A percentile compares a stretch with the other conserved stretches of the same genome.
Conservation (phyloP, 1,140 invertebrate genomes). For the Halictus rubicundus region DNA sequence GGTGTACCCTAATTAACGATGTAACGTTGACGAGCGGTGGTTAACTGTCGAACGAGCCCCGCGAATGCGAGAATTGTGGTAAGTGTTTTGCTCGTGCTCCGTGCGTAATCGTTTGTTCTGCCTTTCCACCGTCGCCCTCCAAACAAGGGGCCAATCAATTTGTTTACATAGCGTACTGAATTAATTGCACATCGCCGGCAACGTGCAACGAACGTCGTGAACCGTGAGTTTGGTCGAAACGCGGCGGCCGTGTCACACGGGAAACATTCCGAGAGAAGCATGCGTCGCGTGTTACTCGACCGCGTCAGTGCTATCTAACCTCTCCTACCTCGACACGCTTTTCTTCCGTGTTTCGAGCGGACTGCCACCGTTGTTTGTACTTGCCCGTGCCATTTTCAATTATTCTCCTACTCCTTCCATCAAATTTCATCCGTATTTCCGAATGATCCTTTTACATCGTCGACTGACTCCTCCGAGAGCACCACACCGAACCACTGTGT, state of each 20-base stretch:
- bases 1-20: constrained; percentile 57
- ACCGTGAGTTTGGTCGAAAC: background rate
- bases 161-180: constrained; percentile 57
- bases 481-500: background rate
- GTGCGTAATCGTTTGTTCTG: constrained; percentile 28
- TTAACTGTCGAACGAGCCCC: constrained; percentile 16
- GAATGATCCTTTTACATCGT: no score
- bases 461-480: no score
- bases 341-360: background rate
- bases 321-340: constrained; percentile 27
- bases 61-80: constrained; percentile 57
- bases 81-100: constrained; percentile 58
- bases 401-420: no score
- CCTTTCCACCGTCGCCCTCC: constrained; percentile 56
- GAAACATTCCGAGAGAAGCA: constrained; percentile 21
- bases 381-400: no score
- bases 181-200: background rate
- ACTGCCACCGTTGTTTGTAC: no score
- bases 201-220: background rate
- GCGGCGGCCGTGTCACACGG: background rate
- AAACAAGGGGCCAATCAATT: constrained; percentile 46
- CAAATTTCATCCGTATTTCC: no score
- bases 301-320: constrained; percentile 46
- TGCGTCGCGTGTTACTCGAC: constrained; percentile 25
- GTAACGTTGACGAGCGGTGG: constrained; percentile 43